Percentiles rank a stretch among this genome's conserved stretches.
phyloP scores from a whole-genome alignment of 2,113 vertebrate genomes.

The Pachycephala philippinensis region DNA sequence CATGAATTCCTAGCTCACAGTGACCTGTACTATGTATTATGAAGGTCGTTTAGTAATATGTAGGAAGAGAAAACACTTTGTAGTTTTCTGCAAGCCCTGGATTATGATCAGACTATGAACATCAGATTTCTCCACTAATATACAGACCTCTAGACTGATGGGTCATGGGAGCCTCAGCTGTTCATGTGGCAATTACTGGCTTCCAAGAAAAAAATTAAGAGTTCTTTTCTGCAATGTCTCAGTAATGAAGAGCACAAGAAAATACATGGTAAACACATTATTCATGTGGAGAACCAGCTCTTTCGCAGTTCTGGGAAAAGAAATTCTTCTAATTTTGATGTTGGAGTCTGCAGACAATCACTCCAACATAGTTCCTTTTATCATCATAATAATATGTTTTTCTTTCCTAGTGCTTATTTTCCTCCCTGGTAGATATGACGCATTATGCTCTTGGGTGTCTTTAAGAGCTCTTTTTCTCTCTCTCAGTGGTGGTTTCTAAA shows the following conservation, averaged over 20 bases:
- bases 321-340: constrained; percentile 31
- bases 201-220: not conserved
- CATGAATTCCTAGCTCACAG: not conserved
- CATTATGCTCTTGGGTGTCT: not conserved
- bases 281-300: not conserved
- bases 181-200: not conserved
- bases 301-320: constrained; percentile 10
- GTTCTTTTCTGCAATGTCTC: not conserved
- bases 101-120: not conserved
- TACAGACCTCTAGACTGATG: not conserved
- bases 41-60: not conserved
- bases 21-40: not conserved
- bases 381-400: not conserved
- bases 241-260: not conserved
- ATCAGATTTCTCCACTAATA: not conserved
- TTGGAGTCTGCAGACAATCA: not conserved
- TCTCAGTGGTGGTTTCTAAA: constrained; percentile 2
- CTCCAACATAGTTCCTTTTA: not conserved
- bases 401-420: constrained; percentile 5
- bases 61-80: not conserved
- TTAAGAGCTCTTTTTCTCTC: not conserved
- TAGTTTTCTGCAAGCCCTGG: not conserved
- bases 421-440: not conserved
- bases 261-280: constrained; percentile 18
- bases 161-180: not conserved